Base-by-base conservation (phyloP, 92 coral and sea anemone genomes). In the Epizoanthus illoricatus region DNA sequence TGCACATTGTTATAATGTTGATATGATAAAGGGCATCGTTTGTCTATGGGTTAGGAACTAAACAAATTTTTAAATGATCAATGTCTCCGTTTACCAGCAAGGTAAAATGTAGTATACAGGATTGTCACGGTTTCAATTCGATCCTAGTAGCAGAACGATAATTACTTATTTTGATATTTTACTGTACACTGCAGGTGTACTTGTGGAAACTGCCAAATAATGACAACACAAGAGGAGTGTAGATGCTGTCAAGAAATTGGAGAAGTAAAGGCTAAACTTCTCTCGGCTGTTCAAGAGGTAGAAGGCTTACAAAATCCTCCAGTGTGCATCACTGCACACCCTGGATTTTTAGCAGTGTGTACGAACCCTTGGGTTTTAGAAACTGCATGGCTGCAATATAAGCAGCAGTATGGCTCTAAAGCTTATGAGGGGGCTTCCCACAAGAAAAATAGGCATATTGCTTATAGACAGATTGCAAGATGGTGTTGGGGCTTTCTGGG, bases 401-500 rank as follows among this genome's bases (percentile, higher is more conserved):
- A 40, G 33, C 57, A 69, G 45, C 74, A 69, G 55, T 69, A 69
- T 69, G 33, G 33, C 33, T 39, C 5, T 16, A 68, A 20, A 28
- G 23, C 73, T 42, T 69, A 69, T 18, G 73, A 69, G 52, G 73
- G 73, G 52, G 45, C 73, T 69, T 10, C 43, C 17, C 73, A 69
- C 73, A 69, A 69, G 42, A 33, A 69, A 69, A 33, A 69, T 42
- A 69, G 73, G 7, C 73, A 69, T 69, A 42, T 69, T 69, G 73
- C 73, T 23, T 69, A 69, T 24, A 69, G 73, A 69, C 73, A 69
- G 73, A 10, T 69, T 5, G 73, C 52, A 16, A 69, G 73, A n/a
- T 69, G 73, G 73, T 69, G 52, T 42, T 69, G 73, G 73, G 73
- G 73, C 15, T 69, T 69, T 20, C 28, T 69, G 41, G 73, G 73